Evolutionary conservation across 2,797 vertebrate species (phyloP), one percentile per base, ranked within the genome.

Genomic region (Pseudotriccus pelzelni): DNA sequence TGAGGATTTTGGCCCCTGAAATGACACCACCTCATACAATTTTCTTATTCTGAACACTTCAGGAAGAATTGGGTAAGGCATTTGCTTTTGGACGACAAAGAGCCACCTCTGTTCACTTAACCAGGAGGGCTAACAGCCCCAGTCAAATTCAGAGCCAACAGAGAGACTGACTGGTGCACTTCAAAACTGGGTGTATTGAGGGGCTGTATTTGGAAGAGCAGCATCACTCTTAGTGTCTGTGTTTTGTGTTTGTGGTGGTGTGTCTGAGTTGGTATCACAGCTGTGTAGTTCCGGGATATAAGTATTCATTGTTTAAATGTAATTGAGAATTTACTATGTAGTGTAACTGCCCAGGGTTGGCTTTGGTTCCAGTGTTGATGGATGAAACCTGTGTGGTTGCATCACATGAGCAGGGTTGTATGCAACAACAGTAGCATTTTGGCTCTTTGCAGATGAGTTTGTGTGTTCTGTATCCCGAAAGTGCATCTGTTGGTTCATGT

Each of bases 391-490:
- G 27, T 0, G 10, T 16, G 20, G 20, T 13, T 50, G 23, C 66
- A 67, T 21, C 52, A 67, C 0, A 0, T 21, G 44, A 16, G 20
- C 0, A 0, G 23, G 34, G 24, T 5, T 77, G 24, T 41, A 9
- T 20, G 24, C n/a, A 70, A 11, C 56, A 55, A 19, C 69, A 62
- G 66, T 84, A 84, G n/a, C 32, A 7, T 27, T 41, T 17, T 0
- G 4, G 19, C 81, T 63, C 20, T 74, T 63, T 59, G 58, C 53
- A 59, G 56, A 22, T 9, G 4, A 66, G 12, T 14, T 47, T 37
- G 32, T 52, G 55, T 58, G 72, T 60, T 47, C 67, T 69, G 41
- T 41, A 17, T n/a, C 28, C 23, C 44, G 18, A 69, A 62, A 44
- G 8, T 15, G 24, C 39, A 32, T 25, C 5, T 56, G 19, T 60